Percentiles rank a stretch among this genome's conserved stretches.
Evolutionary conservation across 1,140 invertebrate species (phyloP).

Genomic region (Phymorhynchus buccinoides): DNA sequence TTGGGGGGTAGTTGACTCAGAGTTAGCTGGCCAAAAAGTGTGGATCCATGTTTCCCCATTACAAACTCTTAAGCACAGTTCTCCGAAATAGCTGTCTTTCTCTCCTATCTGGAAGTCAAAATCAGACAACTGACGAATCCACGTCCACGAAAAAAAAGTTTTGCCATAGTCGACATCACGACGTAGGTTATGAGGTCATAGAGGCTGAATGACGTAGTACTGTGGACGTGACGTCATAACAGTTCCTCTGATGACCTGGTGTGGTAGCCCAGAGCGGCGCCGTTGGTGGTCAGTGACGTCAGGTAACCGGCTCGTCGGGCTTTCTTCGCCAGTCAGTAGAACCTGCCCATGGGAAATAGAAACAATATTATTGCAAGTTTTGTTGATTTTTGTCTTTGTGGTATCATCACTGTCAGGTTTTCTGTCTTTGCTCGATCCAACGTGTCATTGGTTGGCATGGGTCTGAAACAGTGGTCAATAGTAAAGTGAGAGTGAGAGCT

Average conservation of each 20-base stretch:
- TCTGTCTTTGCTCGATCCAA: not conserved
- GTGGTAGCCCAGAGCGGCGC: conserved; percentile 14
- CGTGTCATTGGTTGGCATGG: too few species aligned
- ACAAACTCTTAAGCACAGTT: too few species aligned
- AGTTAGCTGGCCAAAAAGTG: too few species aligned
- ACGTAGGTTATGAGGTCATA: too few species aligned
- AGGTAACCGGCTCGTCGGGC: conserved; percentile 20
- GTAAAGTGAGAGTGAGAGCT: too few species aligned
- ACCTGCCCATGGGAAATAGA: not conserved
- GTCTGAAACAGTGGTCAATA: too few species aligned
- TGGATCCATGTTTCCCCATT: too few species aligned
- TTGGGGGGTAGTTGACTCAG: too few species aligned
- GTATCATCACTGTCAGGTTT: not conserved
- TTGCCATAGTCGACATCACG: too few species aligned
- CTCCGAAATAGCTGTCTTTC: too few species aligned
- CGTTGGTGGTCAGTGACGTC: conserved; percentile 7
- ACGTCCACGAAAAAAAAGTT: too few species aligned
- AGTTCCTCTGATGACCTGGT: conserved; percentile 9
- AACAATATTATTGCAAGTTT: not conserved
- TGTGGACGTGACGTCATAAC: not conserved
- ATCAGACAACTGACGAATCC: not conserved
- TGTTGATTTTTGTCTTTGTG: not conserved
- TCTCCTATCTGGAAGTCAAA: not conserved
- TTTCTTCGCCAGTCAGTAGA: conserved; percentile 28
- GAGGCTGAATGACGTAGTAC: too few species aligned